Base-by-base conservation (phyloP, 2,797 vertebrate species). In the Melanotaenia nigrans region DNA sequence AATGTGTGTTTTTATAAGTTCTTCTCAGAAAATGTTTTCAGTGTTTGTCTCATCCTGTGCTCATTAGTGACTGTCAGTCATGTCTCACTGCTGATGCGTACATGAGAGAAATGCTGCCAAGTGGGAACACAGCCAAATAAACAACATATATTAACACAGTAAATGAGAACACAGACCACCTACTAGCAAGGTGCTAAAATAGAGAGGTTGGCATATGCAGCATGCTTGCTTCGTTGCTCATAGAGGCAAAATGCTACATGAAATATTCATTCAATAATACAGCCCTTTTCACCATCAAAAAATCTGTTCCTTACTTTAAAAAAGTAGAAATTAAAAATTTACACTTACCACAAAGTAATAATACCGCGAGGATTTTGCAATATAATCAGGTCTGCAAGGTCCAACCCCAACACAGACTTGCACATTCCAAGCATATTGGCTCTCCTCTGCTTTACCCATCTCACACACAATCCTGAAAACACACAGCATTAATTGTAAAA, bases 301-400 rank as follows among this genome's bases (percentile, higher is more conserved):
- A 30, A 0, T 12, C 58, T 11, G 61, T 25, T 3, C 2, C n/a
- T 55, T 20, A 14, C 3, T 56, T 53, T 11, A 16, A 28, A 60
- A 55, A 35, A 70, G 42, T 0, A 47, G 20, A 22, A 35, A 25
- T 10, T 8, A 7, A 72, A 71, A 64, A 40, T 1, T 40, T 2
- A 63, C 14, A 93, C 97, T 96, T 90, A 99, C 98, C 97, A 98
- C 97, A 90, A 99, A 99, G 82, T 97, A 99, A 85, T 99, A 99
- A 71, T 97, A 96, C 87, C 97, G 96, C 1, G 96, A 96, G 28
- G 97, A 97, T 61, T 94, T 96, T 73, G 97, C 97, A 95, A 95
- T 96, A 89, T 97, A 99, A 73, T 98, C 96, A 0, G 95, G 93
- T 69, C 90, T 94, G 87, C 98, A 99, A 65, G 96, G 96, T 75